A percentile compares a stretch with the other conserved stretches of the same genome.
phyloP scores from a whole-genome alignment of 1,140 invertebrate genomes.

The Eumaeus atala region DNA sequence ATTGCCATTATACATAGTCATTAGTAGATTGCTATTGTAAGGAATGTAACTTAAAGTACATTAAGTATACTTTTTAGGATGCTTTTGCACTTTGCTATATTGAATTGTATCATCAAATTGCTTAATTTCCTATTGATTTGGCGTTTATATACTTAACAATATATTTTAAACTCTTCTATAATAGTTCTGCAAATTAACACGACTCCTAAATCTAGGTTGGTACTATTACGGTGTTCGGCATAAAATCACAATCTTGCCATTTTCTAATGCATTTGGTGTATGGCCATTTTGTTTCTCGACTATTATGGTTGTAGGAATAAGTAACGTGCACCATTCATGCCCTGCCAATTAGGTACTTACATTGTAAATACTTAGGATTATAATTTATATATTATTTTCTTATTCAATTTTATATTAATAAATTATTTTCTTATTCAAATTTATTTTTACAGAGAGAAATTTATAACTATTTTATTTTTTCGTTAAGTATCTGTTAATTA shows the following conservation, averaged over 20 bases:
- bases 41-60: constrained; percentile 27
- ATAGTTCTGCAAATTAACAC: neutral
- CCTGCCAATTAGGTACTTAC: no score
- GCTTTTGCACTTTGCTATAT: constrained; percentile 16
- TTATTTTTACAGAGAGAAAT: no score
- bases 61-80: constrained; percentile 17
- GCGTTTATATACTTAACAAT: no score
- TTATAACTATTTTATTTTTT: no score
- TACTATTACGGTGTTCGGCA: neutral
- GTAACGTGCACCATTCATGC: no score
- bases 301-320: neutral
- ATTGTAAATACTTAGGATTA: no score
- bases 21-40: constrained; percentile 49
- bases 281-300: constrained; percentile 15
- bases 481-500: no score
- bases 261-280: constrained; percentile 27
- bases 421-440: no score
- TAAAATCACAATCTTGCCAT: constrained; percentile 40
- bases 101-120: neutral
- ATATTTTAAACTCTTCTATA: no score
- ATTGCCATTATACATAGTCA: constrained; percentile 61
- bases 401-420: no score
- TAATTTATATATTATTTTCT: no score
- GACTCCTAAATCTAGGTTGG: neutral
- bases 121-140: no score